A percentile compares a stretch with the other conserved stretches of the same genome.
Evolutionary conservation across 2,888 invertebrate species (phyloP).

Genomic region (Salpingus planirostris): DNA sequence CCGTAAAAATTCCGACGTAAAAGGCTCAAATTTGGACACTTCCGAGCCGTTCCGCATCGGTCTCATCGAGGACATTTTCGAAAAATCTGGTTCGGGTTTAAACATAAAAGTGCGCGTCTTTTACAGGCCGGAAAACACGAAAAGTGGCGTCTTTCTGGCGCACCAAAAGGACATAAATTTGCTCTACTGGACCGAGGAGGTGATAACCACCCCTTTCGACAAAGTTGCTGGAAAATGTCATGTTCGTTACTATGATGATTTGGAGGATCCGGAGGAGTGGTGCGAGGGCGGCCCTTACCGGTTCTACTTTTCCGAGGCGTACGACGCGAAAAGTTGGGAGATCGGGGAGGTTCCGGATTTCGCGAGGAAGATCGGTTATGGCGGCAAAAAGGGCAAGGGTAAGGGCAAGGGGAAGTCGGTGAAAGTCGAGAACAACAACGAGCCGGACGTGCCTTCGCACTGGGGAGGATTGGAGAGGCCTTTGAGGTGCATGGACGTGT

Average conservation of each 20-base stretch:
- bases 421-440: constrained; percentile 8
- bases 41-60: constrained; percentile 71
- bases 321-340: constrained; percentile 47
- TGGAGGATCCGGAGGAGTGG: constrained; percentile 52
- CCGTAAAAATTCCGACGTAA: constrained; percentile 59
- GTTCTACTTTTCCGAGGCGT: constrained; percentile 67
- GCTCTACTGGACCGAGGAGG: constrained; percentile 71
- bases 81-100: constrained; percentile 45
- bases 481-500: constrained; percentile 66
- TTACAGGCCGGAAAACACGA: constrained; percentile 69
- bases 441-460: constrained; percentile 26
- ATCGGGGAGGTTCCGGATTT: constrained; percentile 54
- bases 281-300: constrained; percentile 54
- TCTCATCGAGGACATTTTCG: constrained; percentile 54
- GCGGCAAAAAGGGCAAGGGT: constrained; percentile 54
- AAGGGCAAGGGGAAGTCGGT: constrained; percentile 54
- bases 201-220: constrained; percentile 48
- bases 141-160: constrained; percentile 46
- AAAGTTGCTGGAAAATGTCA: constrained; percentile 62
- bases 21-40: constrained; percentile 63
- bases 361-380: constrained; percentile 49
- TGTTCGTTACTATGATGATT: constrained; percentile 52
- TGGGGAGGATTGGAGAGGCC: constrained; percentile 43
- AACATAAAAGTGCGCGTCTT: constrained; percentile 59
- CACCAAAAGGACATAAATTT: constrained; percentile 62